Evolutionary conservation across 2,888 invertebrate genomes (phyloP).

Genomic region (Harpalus rufipes): DNA sequence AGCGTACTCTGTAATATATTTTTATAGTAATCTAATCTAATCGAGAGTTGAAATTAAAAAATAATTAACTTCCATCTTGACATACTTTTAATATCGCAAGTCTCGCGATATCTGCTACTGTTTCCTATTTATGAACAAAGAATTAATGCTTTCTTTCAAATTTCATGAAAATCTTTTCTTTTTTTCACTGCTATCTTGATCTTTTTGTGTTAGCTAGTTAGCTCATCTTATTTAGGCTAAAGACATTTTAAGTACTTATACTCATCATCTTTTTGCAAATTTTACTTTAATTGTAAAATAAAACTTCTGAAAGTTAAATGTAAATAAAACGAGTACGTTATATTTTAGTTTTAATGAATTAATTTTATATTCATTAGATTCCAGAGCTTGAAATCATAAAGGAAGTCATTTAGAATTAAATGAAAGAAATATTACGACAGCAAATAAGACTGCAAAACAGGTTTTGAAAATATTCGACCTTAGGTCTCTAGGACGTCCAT

Average conservation of each 20-base stretch:
- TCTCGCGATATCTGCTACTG: constrained; percentile 18
- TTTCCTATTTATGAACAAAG: constrained; percentile 27
- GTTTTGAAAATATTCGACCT: constrained; percentile 29
- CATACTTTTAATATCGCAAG: constrained; percentile 34
- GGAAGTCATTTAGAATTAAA: constrained; percentile 54
- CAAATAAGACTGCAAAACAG: constrained; percentile 38
- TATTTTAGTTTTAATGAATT: constrained; percentile 30
- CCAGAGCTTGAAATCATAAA: constrained; percentile 38
- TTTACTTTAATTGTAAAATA: constrained; percentile 38
- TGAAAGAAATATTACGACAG: constrained; percentile 26
- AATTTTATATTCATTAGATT: constrained; percentile 33
- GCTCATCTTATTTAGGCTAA: constrained; percentile 33
- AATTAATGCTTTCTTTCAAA: constrained; percentile 30
- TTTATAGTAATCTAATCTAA: constrained; percentile 50
- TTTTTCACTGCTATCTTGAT: neutral
- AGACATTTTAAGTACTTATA: constrained; percentile 41
- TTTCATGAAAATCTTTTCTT: constrained; percentile 39
- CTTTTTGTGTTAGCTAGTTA: constrained; percentile 31
- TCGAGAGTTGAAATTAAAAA: constrained; percentile 38
- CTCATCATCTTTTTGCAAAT: constrained; percentile 21
- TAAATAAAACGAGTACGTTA: constrained; percentile 17
- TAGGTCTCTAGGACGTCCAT: constrained; percentile 30
- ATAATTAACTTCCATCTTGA: constrained; percentile 40
- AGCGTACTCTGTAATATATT: constrained; percentile 13
- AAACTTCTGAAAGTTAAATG: constrained; percentile 37